Evolutionary conservation across 2,113 vertebrate genomes (phyloP).

Genomic region (Varanus salvator): DNA sequence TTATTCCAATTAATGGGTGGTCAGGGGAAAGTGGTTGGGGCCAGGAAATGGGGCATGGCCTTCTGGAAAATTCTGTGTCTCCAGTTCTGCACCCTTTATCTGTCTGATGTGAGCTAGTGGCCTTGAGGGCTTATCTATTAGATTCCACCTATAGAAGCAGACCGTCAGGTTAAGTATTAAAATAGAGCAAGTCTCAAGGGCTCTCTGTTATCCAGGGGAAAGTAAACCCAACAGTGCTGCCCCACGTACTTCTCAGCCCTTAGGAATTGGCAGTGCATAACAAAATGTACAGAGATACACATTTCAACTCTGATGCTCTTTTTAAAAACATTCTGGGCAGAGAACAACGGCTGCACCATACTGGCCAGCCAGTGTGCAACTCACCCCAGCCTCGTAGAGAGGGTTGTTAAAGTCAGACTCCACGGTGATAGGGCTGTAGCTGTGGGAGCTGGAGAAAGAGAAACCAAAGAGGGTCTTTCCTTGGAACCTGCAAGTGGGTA

Average conservation of each 20-base stretch:
- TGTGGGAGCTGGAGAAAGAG: slow-evolving; percentile 90
- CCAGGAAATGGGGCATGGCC: no score
- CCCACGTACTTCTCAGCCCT: background rate
- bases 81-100: no score
- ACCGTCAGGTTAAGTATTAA: background rate
- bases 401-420: slow-evolving; percentile 95
- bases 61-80: no score
- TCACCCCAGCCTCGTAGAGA: slow-evolving; percentile 93
- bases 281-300: background rate
- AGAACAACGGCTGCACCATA: background rate
- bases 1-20: no score
- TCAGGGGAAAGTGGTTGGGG: no score
- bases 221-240: background rate
- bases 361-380: background rate
- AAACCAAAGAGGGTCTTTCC: slow-evolving; percentile 92
- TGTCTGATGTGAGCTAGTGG: no score
- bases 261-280: background rate
- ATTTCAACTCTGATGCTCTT: background rate
- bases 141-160: background rate
- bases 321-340: background rate
- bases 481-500: slow-evolving; percentile 78
- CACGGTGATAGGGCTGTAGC: slow-evolving; percentile 93
- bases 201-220: background rate
- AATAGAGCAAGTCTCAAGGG: background rate
- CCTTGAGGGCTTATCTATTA: no score